Conservation (phyloP, 2,797 vertebrate species). For the Spatula versicolor region DNA sequence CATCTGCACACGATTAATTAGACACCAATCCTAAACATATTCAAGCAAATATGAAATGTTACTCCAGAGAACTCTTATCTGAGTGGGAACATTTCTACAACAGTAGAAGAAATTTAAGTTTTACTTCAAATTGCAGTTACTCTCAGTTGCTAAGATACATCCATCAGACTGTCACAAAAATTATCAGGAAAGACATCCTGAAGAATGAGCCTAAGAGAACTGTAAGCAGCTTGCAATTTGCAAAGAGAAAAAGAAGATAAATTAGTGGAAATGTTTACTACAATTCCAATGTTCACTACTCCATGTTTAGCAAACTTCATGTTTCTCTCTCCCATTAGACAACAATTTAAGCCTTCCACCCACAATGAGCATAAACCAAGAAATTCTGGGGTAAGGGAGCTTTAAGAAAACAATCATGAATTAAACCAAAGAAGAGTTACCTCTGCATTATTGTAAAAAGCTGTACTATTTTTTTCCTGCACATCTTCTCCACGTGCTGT, state of each 20-base stretch:
- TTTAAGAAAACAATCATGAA: background rate
- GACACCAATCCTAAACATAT: slow-evolving; percentile 15
- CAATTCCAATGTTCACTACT: background rate
- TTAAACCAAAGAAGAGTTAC: slow-evolving; percentile 74
- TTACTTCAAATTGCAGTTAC: slow-evolving; percentile 58
- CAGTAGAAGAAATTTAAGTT: slow-evolving; percentile 50
- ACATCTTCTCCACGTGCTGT: slow-evolving; percentile 98
- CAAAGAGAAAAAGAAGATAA: background rate
- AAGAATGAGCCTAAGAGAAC: slow-evolving; percentile 36
- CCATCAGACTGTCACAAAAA: slow-evolving; percentile 56
- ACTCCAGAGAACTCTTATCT: slow-evolving; percentile 45
- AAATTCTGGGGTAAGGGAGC: background rate
- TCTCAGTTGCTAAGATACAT: slow-evolving; percentile 69
- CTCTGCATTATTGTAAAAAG: slow-evolving; percentile 99
- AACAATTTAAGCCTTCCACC: background rate
- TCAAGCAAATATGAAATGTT: slow-evolving; percentile 42
- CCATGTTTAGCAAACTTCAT: background rate
- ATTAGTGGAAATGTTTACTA: slow-evolving; percentile 40
- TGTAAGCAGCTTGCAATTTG: background rate
- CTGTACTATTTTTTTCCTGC: slow-evolving; percentile 98
- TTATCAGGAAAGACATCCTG: slow-evolving; percentile 38
- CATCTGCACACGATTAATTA: slow-evolving; percentile 9
- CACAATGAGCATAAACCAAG: background rate
- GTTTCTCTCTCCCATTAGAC: background rate
- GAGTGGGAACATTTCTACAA: slow-evolving; percentile 70